Evolutionary conservation across 2,888 invertebrate genomes (phyloP).

Genomic region (Euzetes globulus): DNA sequence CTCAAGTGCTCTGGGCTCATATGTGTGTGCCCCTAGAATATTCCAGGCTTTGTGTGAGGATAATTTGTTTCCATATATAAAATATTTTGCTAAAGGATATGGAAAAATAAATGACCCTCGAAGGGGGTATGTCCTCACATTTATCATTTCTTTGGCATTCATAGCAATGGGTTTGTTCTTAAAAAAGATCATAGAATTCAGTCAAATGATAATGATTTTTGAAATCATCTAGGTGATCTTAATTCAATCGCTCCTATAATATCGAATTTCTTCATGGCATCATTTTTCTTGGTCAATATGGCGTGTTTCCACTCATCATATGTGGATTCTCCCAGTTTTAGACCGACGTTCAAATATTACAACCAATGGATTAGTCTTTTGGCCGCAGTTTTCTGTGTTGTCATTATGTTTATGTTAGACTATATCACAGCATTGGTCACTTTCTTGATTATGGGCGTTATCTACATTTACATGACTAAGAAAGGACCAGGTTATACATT

Average conservation of each 20-base stretch:
- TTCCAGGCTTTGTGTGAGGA: slow-evolving; percentile 57
- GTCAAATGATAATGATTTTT: slow-evolving; percentile 12
- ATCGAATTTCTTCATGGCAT: slow-evolving; percentile 49
- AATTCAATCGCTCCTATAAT: slow-evolving; percentile 50
- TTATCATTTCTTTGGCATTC: slow-evolving; percentile 74
- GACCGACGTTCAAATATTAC: slow-evolving; percentile 58
- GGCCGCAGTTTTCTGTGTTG: slow-evolving; percentile 62
- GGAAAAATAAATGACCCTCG: slow-evolving; percentile 58
- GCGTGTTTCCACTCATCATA: slow-evolving; percentile 49
- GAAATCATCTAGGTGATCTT: slow-evolving; percentile 50
- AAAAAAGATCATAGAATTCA: slow-evolving; percentile 52
- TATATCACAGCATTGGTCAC: slow-evolving; percentile 85
- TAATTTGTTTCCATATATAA: slow-evolving; percentile 85
- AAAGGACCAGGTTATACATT: slow-evolving; percentile 62
- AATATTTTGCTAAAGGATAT: slow-evolving; percentile 72
- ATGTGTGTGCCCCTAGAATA: slow-evolving; percentile 76
- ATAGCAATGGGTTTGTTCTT: slow-evolving; percentile 60
- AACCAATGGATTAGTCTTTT: slow-evolving; percentile 79
- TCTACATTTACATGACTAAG: slow-evolving; percentile 87
- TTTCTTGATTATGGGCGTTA: slow-evolving; percentile 72
- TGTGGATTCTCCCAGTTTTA: slow-evolving; percentile 48
- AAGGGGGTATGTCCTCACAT: slow-evolving; percentile 83
- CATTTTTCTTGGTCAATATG: slow-evolving; percentile 48
- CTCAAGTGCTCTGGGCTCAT: slow-evolving; percentile 86
- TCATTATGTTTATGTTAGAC: slow-evolving; percentile 89